A percentile compares a stretch with the other conserved stretches of the same genome.
Conservation (phyloP, 2,113 vertebrate genomes). For the Myotis lucifugus region DNA sequence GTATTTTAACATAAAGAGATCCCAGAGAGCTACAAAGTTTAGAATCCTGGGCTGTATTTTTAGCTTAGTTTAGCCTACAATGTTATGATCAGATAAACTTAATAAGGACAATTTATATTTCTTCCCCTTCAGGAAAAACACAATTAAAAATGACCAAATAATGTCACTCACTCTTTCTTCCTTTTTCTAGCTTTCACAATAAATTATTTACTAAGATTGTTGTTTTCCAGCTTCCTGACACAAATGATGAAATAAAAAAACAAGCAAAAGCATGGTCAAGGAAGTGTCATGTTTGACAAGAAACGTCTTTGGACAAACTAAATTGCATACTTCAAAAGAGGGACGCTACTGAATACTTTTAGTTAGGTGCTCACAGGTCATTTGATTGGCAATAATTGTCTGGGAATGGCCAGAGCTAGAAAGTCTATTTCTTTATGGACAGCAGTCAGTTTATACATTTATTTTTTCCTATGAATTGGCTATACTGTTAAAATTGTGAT, state of each 20-base stretch:
- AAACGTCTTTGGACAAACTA: neutral
- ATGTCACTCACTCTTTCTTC: neutral
- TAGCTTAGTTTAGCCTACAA: neutral
- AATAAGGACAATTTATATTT: neutral
- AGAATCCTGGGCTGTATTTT: neutral
- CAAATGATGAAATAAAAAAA: constrained; percentile 10
- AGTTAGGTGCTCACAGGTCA: neutral
- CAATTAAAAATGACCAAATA: neutral
- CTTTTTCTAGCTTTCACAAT: neutral
- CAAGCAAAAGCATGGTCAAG: neutral
- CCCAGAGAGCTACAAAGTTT: neutral
- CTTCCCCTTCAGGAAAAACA: neutral
- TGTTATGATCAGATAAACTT: neutral
- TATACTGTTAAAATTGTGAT: neutral
- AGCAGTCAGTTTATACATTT: neutral
- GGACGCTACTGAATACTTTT: neutral
- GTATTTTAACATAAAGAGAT: neutral
- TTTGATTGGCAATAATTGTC: neutral
- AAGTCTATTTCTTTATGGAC: neutral
- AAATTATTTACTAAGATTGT: neutral
- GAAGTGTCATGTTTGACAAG: neutral
- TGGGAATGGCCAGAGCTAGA: neutral
- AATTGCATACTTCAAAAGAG: neutral
- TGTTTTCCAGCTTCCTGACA: constrained; percentile 13
- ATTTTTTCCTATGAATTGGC: neutral